Percentiles rank a stretch among this genome's conserved stretches.
These are phyloP conservation scores for Dicyrtoma fusca DNA, from an alignment of 2,888 invertebrate species.

Conservation along the genomic window DNA sequence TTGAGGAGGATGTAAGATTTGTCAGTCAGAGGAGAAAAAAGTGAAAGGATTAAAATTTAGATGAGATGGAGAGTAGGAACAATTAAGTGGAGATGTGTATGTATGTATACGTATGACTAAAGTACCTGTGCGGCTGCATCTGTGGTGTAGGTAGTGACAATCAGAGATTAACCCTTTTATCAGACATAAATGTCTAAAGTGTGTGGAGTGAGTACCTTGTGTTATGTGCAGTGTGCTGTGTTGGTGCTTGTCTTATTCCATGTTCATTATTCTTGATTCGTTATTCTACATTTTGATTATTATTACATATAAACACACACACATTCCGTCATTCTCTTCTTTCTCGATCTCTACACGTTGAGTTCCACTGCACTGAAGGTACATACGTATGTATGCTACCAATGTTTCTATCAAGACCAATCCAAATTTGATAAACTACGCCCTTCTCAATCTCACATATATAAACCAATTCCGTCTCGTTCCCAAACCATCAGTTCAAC, in stretches of 20 bases:
- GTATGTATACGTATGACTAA: constrained; percentile 1
- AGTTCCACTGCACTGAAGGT: no score
- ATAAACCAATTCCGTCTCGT: constrained; percentile 3
- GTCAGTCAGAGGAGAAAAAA: no score
- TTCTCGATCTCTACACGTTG: no score
- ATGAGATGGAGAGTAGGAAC: constrained; percentile 5
- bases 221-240: neutral
- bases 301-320: neutral
- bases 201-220: neutral
- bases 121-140: no score
- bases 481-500: constrained; percentile 9
- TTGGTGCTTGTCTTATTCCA: neutral
- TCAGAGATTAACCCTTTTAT: no score
- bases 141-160: no score
- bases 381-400: no score
- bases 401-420: no score
- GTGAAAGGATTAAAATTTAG: neutral
- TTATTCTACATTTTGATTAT: neutral
- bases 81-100: constrained; percentile 1
- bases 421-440: neutral
- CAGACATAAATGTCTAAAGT: neutral
- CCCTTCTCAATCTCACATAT: constrained; percentile 14
- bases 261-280: neutral
- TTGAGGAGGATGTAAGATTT: no score
- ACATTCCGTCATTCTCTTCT: neutral